phyloP scores from a whole-genome alignment of 2,888 invertebrate genomes.

The Andrena flavipes region DNA sequence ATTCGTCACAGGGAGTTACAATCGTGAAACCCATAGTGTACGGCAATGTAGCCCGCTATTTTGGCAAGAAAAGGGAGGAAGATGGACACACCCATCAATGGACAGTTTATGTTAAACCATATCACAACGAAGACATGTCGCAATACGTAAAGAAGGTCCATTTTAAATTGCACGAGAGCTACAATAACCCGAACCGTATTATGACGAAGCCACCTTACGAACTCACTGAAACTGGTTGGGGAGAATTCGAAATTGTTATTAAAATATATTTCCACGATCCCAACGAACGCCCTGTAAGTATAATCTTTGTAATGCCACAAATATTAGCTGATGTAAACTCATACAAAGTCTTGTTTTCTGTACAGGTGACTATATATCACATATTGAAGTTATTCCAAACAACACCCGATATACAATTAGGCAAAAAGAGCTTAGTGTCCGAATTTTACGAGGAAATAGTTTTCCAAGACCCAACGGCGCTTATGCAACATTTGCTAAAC shows the following conservation, averaged over 20 bases:
- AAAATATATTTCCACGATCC: conserved; percentile 99
- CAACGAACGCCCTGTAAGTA: conserved; percentile 95
- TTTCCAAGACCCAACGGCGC: conserved; percentile 94
- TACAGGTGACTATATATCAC: conserved; percentile 96
- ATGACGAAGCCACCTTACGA: conserved; percentile 98
- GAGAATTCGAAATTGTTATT: conserved; percentile 99
- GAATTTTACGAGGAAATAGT: conserved; percentile 99
- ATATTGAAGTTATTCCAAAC: conserved; percentile 97
- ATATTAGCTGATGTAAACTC: background rate
- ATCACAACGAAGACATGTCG: conserved; percentile 96
- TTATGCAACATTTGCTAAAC: conserved; percentile 95
- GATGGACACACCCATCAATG: conserved; percentile 99
- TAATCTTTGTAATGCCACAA: background rate
- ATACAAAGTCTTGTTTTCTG: background rate
- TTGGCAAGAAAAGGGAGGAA: conserved; percentile 98
- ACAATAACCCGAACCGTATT: conserved; percentile 96
- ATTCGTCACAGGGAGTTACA: conserved; percentile 89
- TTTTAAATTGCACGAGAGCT: conserved; percentile 99
- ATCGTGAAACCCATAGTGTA: conserved; percentile 98
- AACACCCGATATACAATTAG: conserved; percentile 84
- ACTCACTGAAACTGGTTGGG: conserved; percentile 99
- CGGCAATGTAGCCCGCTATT: conserved; percentile 97
- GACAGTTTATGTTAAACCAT: conserved; percentile 98
- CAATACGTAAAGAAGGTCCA: conserved; percentile 97
- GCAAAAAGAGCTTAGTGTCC: conserved; percentile 92